Percentiles rank a stretch among this genome's conserved stretches.
Evolutionary conservation across 2,888 invertebrate species (phyloP).

Genomic region (Drosophila phalerata): DNA sequence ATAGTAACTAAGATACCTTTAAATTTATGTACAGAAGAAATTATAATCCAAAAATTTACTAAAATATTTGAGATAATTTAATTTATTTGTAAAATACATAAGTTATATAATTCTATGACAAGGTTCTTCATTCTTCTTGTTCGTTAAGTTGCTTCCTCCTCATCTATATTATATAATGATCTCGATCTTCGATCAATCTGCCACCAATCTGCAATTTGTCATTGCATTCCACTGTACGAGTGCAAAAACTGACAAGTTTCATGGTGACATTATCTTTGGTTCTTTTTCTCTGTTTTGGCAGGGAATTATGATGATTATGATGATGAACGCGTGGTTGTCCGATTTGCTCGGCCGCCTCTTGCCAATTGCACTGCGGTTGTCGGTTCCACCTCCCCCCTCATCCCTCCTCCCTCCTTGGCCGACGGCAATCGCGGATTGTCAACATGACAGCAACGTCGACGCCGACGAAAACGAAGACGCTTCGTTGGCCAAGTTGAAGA

Average conservation of each 20-base stretch:
- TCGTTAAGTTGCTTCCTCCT: neutral
- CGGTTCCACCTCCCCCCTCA: neutral
- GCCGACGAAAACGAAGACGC: slow-evolving; percentile 17
- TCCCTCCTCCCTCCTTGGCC: neutral
- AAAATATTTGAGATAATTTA: too few species aligned
- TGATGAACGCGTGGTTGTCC: slow-evolving; percentile 81
- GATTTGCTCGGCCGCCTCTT: slow-evolving; percentile 68
- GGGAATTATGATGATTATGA: slow-evolving; percentile 84
- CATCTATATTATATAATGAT: neutral
- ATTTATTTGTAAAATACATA: too few species aligned
- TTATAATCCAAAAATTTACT: too few species aligned
- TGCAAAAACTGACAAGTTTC: slow-evolving; percentile 41
- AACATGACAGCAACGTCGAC: slow-evolving; percentile 47
- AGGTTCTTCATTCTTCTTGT: neutral
- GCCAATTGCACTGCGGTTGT: slow-evolving; percentile 59
- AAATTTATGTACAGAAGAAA: too few species aligned
- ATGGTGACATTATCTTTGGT: slow-evolving; percentile 51
- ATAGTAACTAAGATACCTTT: too few species aligned
- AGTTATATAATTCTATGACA: too few species aligned
- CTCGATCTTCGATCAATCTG: slow-evolving; percentile 2
- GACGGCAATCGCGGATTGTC: slow-evolving; percentile 53
- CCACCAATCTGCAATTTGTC: neutral
- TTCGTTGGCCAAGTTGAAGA: slow-evolving; percentile 32
- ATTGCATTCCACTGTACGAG: slow-evolving; percentile 44
- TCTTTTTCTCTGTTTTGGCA: slow-evolving; percentile 53